These are phyloP conservation scores for Schizothorax lantsangensis DNA, from an alignment of 2,797 vertebrate species.

Conservation along the genomic window DNA sequence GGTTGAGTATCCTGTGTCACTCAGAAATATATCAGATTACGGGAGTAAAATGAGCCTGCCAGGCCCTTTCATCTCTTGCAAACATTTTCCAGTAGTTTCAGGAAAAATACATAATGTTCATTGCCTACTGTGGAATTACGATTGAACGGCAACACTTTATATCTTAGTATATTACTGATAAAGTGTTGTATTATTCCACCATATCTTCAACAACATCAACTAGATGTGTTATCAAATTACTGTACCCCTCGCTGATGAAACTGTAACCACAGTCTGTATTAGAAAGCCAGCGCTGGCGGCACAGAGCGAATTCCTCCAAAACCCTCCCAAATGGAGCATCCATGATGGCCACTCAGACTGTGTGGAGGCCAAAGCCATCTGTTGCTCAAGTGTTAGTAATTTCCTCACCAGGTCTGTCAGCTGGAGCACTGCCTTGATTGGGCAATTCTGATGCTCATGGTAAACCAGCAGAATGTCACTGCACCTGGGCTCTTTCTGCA, in stretches of 20 bases:
- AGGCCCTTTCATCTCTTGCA: constrained; percentile 5
- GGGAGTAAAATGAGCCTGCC: neutral
- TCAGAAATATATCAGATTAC: constrained; percentile 20
- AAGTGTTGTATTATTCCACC: constrained; percentile 1
- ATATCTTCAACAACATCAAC: neutral
- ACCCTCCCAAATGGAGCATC: constrained; percentile 43
- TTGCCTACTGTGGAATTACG: neutral
- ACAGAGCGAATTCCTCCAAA: constrained; percentile 40
- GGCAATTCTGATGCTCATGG: constrained; percentile 59
- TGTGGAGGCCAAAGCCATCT: constrained; percentile 62
- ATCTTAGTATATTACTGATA: neutral
- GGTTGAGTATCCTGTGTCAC: constrained; percentile 12
- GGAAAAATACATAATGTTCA: neutral
- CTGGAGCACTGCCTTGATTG: constrained; percentile 64
- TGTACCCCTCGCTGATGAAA: constrained; percentile 4
- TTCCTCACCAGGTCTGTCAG: constrained; percentile 64
- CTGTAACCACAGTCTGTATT: constrained; percentile 19
- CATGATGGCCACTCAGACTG: constrained; percentile 46
- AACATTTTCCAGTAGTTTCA: neutral
- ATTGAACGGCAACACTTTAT: neutral
- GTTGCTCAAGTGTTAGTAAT: constrained; percentile 64
- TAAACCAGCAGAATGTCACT: constrained; percentile 58
- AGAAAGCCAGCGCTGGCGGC: constrained; percentile 24
- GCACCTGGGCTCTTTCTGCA: constrained; percentile 63
- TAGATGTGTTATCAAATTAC: neutral